Percentiles rank a stretch among this genome's conserved stretches.
Conservation (phyloP, 1,140 invertebrate genomes). For the Drosophila pruinosa region DNA sequence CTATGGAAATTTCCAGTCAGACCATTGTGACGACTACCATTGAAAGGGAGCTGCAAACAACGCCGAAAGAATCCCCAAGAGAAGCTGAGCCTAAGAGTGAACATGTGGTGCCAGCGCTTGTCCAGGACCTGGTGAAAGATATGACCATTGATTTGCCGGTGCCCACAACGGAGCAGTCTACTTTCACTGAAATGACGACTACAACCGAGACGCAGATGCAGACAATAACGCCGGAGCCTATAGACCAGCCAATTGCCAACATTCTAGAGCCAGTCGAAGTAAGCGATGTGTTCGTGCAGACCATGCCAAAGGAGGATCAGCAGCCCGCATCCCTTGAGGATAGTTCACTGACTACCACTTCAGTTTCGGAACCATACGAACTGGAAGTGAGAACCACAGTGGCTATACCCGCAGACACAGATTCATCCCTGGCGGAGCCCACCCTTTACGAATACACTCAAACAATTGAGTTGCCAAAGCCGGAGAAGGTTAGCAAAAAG, state of each 20-base stretch:
- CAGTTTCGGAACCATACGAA: constrained; percentile 85
- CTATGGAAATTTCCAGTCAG: constrained; percentile 84
- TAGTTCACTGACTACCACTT: constrained; percentile 76
- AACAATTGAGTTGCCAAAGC: constrained; percentile 72
- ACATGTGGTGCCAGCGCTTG: constrained; percentile 62
- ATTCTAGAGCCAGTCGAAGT: constrained; percentile 59
- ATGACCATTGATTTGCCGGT: constrained; percentile 74
- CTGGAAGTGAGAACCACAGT: constrained; percentile 86
- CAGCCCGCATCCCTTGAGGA: constrained; percentile 60
- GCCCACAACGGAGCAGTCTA: constrained; percentile 64
- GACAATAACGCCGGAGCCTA: constrained; percentile 81
- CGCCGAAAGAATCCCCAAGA: constrained; percentile 81
- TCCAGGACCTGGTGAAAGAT: constrained; percentile 82
- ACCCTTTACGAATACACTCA: constrained; percentile 74
- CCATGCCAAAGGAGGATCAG: constrained; percentile 74
- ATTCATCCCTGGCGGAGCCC: constrained; percentile 63
- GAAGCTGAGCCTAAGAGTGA: constrained; percentile 47
- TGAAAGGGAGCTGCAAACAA: constrained; percentile 84
- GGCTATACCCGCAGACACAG: constrained; percentile 84
- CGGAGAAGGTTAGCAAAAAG: constrained; percentile 52
- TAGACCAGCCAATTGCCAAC: constrained; percentile 32
- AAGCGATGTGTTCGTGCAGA: constrained; percentile 83
- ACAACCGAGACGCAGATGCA: constrained; percentile 83
- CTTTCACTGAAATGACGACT: constrained; percentile 60
- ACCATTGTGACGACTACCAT: constrained; percentile 84